Conservation (phyloP, 2,888 invertebrate genomes). For the Sarcophaga subvicina region DNA sequence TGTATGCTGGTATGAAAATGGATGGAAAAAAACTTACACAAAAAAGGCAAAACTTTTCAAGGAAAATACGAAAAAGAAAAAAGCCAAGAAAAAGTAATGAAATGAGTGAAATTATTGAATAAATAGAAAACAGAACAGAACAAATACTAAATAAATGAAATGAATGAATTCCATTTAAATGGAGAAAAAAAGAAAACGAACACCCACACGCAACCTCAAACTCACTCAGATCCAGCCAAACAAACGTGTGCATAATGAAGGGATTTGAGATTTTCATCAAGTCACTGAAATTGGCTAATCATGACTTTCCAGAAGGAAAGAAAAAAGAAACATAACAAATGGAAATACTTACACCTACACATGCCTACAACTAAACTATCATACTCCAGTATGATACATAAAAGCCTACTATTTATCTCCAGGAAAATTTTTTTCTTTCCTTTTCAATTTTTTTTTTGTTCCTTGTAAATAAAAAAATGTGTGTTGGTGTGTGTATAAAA, state of each 20-base stretch:
- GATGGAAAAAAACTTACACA: background rate
- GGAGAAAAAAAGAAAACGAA: slow-evolving; percentile 11
- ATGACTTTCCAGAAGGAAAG: slow-evolving; percentile 45
- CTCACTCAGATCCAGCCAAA: too few species aligned
- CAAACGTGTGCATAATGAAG: slow-evolving; percentile 45
- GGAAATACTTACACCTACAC: background rate
- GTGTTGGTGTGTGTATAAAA: background rate
- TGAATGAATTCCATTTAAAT: background rate
- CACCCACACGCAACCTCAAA: background rate
- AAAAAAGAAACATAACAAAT: too few species aligned
- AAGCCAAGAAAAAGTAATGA: slow-evolving; percentile 17
- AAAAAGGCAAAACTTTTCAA: background rate
- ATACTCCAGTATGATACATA: background rate
- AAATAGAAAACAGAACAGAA: slow-evolving; percentile 4
- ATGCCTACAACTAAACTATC: background rate
- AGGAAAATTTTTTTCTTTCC: slow-evolving; percentile 5
- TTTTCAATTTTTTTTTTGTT: background rate
- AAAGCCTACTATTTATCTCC: background rate
- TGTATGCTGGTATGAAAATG: too few species aligned
- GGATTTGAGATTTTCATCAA: slow-evolving; percentile 55
- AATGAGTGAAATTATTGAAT: slow-evolving; percentile 1
- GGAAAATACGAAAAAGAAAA: background rate
- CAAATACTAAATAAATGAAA: slow-evolving; percentile 25
- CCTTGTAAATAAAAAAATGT: background rate
- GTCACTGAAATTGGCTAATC: slow-evolving; percentile 59